These are phyloP conservation scores for Smutsia temminckii DNA, from an alignment of 2,797 vertebrate genomes.

Conservation along the genomic window DNA sequence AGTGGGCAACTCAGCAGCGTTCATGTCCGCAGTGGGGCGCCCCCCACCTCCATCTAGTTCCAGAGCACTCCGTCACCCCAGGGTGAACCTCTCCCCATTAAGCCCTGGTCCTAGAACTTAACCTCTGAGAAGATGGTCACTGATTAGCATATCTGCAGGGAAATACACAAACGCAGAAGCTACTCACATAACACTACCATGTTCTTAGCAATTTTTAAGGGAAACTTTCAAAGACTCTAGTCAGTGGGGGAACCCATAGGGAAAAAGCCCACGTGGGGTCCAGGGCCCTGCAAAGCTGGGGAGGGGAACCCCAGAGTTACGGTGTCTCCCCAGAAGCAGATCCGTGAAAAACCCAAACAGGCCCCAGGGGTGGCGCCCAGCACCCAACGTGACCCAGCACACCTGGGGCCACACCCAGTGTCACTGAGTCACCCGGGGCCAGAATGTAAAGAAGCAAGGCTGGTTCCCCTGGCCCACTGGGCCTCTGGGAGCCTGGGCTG, in stretches of 20 bases:
- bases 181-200: too few species aligned
- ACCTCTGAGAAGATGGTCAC: not conserved
- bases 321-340: not conserved
- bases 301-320: not conserved
- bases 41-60: too few species aligned
- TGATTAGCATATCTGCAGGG: not conserved
- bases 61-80: not conserved
- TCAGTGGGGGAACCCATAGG: too few species aligned
- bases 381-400: not conserved
- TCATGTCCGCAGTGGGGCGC: rapidly evolving
- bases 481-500: rapidly evolving
- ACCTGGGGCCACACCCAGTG: too few species aligned
- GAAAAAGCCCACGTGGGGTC: not conserved
- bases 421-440: not conserved
- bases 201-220: not conserved
- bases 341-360: not conserved
- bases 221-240: not conserved
- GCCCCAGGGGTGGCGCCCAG: not conserved
- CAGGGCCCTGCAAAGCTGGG: not conserved
- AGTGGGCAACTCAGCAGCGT: not conserved
- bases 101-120: not conserved
- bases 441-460: rapidly evolving
- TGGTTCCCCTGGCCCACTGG: rapidly evolving
- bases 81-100: not conserved
- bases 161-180: too few species aligned